Evolutionary conservation across 2,797 vertebrate species (phyloP).

Genomic region (Sebastes diaconus): DNA sequence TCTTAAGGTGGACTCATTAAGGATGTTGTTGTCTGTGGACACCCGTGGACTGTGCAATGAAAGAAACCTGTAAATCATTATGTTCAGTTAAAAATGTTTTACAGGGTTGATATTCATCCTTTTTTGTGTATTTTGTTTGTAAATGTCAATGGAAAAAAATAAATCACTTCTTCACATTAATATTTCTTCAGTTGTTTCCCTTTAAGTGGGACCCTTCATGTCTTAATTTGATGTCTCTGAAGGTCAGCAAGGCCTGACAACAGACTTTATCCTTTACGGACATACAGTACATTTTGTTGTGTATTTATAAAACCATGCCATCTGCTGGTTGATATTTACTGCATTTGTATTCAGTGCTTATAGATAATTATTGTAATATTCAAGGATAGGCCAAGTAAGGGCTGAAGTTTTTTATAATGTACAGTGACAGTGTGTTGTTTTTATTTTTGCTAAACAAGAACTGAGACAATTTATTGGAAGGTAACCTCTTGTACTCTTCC

Average conservation of each 20-base stretch:
- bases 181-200: slow-evolving; percentile 5
- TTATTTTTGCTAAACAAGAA: slow-evolving; percentile 27
- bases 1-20: slow-evolving; percentile 13
- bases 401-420: slow-evolving; percentile 21
- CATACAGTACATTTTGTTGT: slow-evolving; percentile 17
- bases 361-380: slow-evolving; percentile 25
- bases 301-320: slow-evolving; percentile 26
- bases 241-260: background rate
- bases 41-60: slow-evolving; percentile 28
- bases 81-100: background rate
- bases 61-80: slow-evolving; percentile 11
- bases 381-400: slow-evolving; percentile 10
- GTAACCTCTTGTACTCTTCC: slow-evolving; percentile 35
- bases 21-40: slow-evolving; percentile 13
- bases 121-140: slow-evolving; percentile 15
- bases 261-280: slow-evolving; percentile 15
- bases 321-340: slow-evolving; percentile 41
- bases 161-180: background rate
- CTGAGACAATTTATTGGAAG: slow-evolving; percentile 23
- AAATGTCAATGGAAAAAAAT: slow-evolving; percentile 2
- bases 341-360: slow-evolving; percentile 43
- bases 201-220: background rate
- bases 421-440: slow-evolving; percentile 21
- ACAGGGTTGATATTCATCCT: background rate
- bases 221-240: slow-evolving; percentile 33